Percentiles rank a stretch among this genome's conserved stretches.
Evolutionary conservation across 2,113 vertebrate genomes (phyloP).

Genomic region (Tachysurus fulvidraco): DNA sequence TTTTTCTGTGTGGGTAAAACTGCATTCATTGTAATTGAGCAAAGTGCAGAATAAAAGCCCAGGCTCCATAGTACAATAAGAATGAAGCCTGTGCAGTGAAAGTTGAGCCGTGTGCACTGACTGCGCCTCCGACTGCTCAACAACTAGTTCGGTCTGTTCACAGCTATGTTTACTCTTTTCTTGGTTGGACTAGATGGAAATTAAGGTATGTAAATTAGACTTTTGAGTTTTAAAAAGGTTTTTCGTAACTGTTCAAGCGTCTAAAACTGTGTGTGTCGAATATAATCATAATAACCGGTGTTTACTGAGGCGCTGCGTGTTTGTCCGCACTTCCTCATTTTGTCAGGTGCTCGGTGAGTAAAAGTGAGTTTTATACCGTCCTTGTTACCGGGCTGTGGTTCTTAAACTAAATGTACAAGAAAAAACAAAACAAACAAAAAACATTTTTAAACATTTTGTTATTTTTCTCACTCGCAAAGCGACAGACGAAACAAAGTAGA

Average conservation of each 20-base stretch:
- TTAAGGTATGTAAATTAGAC: not conserved
- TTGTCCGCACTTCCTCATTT: not conserved
- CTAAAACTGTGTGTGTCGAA: not conserved
- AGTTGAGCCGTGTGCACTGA: constrained; percentile 27
- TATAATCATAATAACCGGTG: not conserved
- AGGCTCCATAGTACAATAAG: not conserved
- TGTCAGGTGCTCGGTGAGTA: not conserved
- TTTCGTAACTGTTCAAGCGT: not conserved
- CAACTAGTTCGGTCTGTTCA: constrained; percentile 24
- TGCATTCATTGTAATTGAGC: not conserved
- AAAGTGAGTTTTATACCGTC: not conserved
- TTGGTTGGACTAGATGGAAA: not conserved
- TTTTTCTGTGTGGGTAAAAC: too few relatives aligned
- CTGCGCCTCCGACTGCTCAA: not conserved
- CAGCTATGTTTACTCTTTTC: not conserved
- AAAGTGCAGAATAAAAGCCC: too few relatives aligned
- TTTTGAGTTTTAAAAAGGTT: not conserved
- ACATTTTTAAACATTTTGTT: too few relatives aligned
- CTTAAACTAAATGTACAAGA: not conserved
- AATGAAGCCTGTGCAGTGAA: constrained; percentile 12
- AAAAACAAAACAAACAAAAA: not conserved
- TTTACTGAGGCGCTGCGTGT: not conserved
- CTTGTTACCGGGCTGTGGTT: too few relatives aligned
- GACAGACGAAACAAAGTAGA: not conserved
- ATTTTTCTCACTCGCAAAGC: not conserved